Evolutionary conservation across 2,888 invertebrate genomes (phyloP), one percentile per base, ranked within the genome.

Genomic region (Apoda limacodes): DNA sequence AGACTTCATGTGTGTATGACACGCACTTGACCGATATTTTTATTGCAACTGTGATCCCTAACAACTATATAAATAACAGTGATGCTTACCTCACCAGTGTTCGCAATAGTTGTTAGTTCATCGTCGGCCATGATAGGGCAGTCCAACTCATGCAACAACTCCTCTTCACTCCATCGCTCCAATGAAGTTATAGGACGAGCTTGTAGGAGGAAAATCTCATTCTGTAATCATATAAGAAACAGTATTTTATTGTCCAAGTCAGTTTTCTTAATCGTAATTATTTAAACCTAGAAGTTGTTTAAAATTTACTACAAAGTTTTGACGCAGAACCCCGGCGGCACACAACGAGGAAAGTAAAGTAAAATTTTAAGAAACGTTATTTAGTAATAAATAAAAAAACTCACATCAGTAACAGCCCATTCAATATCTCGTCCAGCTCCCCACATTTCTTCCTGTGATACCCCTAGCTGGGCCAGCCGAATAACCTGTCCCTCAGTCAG

Each of bases 101-200:
- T 93, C 5, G 88, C 90, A 38, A 86, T 87, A 0, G 90, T 88
- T 13, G 83, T 56, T 1, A 86, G 62, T 37, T 89, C 88, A n/a
- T 83, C 80, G 13, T 88, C 85, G 0, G 85, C 80, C 51, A 88
- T 81, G 3, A 88, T 62, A 0, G 90, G 82, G 0, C 82, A 66
- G 58, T 93, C 93, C 48, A 90, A 71, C 63, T 95, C 94, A 51
- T 92, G 92, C 3, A 85, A 66, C 15, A 94, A 57, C 49, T 94
- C 93, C 46, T 88, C 90, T 32, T 92, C 89, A 0, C 86, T 86
- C 85, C 92, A 92, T 1, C 82, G 62, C 43, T 88, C 86, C 14
- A 89, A 53, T 0, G 88, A 86, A 0, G 92, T 92, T 29, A 93
- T 86, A 1, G 92, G 90, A 4, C 93, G 83, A 2, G 89, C 88